These are phyloP conservation scores for Oxyruncus cristatus DNA, from an alignment of 2,113 vertebrate species.

Conservation along the genomic window DNA sequence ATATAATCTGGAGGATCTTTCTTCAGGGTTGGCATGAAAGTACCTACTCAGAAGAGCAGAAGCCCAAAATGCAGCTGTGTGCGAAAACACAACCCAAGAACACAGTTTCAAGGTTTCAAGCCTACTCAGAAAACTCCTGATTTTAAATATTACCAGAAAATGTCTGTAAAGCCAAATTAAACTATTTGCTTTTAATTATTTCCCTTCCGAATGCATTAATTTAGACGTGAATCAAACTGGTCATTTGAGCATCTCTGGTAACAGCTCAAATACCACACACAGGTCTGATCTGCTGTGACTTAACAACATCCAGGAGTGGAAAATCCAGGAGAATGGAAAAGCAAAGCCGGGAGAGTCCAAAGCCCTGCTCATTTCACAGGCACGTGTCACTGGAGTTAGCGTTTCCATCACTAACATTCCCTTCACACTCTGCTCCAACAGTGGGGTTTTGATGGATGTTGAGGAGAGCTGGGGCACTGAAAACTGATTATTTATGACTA, in stretches of 20 bases:
- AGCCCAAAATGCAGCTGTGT: background rate
- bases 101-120: background rate
- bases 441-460: background rate
- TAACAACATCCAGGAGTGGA: background rate
- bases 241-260: background rate
- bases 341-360: background rate
- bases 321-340: background rate
- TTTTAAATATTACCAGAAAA: background rate
- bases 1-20: background rate
- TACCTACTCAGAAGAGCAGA: background rate
- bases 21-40: background rate
- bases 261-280: background rate
- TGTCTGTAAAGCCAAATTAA: background rate
- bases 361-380: background rate
- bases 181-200: background rate
- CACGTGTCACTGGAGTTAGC: background rate
- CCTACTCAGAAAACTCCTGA: background rate
- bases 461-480: background rate
- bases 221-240: background rate
- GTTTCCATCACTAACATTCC: background rate
- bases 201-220: background rate
- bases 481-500: background rate
- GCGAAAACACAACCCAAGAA: background rate
- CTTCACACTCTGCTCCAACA: background rate
- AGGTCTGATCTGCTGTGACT: background rate